Evolutionary conservation across 2,113 vertebrate genomes (phyloP).

Genomic region (Castor canadensis): DNA sequence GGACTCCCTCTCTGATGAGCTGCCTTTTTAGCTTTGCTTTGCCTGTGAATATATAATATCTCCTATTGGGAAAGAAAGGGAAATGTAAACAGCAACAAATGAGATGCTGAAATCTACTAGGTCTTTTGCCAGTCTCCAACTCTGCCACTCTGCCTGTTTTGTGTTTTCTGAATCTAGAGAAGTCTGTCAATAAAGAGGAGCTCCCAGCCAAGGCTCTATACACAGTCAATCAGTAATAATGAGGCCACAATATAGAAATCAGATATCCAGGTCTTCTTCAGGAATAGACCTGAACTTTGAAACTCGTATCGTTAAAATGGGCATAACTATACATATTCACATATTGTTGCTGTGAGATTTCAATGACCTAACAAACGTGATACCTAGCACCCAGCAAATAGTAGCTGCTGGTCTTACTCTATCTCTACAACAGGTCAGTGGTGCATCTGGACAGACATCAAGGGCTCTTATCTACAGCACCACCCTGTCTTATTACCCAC

Average conservation of each 20-base stretch:
- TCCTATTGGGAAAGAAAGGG: background rate
- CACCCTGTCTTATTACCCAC: accelerated
- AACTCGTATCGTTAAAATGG: background rate
- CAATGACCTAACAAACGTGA: accelerated
- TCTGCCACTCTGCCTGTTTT: accelerated
- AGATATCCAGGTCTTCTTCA: no score
- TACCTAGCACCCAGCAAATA: background rate
- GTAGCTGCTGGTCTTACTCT: background rate
- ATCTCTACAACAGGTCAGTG: background rate
- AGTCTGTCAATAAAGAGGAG: no score
- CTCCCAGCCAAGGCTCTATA: accelerated
- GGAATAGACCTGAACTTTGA: background rate
- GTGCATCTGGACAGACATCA: background rate
- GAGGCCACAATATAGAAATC: no score
- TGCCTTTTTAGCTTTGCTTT: background rate
- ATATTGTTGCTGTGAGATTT: background rate
- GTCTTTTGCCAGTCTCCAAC: background rate
- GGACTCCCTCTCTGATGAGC: no score
- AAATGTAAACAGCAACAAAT: background rate
- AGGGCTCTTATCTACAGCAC: accelerated
- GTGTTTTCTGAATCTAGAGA: background rate
- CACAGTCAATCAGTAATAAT: accelerated
- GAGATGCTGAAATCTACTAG: background rate
- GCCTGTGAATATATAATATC: background rate
- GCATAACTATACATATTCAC: accelerated